Conservation (phyloP, 1,140 invertebrate species). For the Bradynema listronoti region DNA sequence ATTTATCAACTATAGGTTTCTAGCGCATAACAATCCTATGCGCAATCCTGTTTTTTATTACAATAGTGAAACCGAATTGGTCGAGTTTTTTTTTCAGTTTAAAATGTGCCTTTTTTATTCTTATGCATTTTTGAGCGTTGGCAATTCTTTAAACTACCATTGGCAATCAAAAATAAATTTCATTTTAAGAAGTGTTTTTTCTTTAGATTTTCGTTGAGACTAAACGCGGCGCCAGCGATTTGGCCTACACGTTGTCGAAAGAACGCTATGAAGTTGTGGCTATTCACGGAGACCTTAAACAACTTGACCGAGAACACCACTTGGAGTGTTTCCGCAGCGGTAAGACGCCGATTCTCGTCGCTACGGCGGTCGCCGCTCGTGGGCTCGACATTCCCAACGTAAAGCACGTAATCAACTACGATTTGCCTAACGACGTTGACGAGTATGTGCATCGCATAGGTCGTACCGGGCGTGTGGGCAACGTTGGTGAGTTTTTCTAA, state of each 20-base stretch:
- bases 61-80: too few relatives aligned
- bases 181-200: too few relatives aligned
- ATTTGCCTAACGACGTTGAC: constrained; percentile 85
- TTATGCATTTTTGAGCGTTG: too few relatives aligned
- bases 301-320: constrained; percentile 89
- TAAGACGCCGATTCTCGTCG: constrained; percentile 85
- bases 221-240: constrained; percentile 89
- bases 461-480: constrained; percentile 70
- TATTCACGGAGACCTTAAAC: constrained; percentile 93
- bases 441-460: constrained; percentile 96
- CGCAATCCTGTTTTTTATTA: too few relatives aligned
- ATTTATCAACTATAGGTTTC: too few relatives aligned
- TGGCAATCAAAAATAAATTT: too few relatives aligned
- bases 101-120: too few relatives aligned
- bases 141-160: too few relatives aligned
- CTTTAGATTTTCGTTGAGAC: constrained; percentile 99
- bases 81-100: too few relatives aligned
- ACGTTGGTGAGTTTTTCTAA: constrained; percentile 42
- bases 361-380: constrained; percentile 90
- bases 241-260: constrained; percentile 80
- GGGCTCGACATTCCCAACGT: constrained; percentile 96
- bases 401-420: constrained; percentile 92
- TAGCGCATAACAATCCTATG: too few relatives aligned
- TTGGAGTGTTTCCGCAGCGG: constrained; percentile 82
- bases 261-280: constrained; percentile 89